Conservation (phyloP, 2,113 vertebrate genomes). For the Epinephelus lanceolatus region DNA sequence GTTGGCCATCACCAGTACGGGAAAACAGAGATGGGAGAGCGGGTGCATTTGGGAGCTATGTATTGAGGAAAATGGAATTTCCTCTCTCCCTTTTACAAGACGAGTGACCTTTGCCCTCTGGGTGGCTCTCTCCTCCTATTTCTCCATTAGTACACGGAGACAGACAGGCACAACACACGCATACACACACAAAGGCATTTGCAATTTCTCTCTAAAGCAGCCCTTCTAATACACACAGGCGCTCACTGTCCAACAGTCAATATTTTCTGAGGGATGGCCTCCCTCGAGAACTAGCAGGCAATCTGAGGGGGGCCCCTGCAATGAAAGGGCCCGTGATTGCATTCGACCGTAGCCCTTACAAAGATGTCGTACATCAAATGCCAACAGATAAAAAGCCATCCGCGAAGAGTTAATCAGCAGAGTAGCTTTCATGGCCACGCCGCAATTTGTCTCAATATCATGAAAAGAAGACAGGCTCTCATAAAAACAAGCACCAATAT, state of each 20-base stretch:
- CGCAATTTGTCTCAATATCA: constrained; percentile 85
- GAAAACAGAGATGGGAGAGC: constrained; percentile 36
- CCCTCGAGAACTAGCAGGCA: constrained; percentile 79
- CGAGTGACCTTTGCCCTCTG: constrained; percentile 72
- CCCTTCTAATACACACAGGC: constrained; percentile 54
- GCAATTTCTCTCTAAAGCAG: constrained; percentile 64
- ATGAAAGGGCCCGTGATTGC: constrained; percentile 86
- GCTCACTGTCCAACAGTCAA: constrained; percentile 82
- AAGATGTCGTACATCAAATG: constrained; percentile 87
- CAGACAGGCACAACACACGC: constrained; percentile 50
- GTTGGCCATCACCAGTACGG: constrained; percentile 14
- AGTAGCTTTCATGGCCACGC: constrained; percentile 80
- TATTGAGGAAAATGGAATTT: constrained; percentile 64
- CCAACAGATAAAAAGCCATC: constrained; percentile 85
- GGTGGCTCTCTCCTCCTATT: constrained; percentile 62
- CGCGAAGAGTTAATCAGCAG: constrained; percentile 85
- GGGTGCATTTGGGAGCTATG: constrained; percentile 38
- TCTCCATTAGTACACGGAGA: constrained; percentile 67
- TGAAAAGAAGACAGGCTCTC: constrained; percentile 71
- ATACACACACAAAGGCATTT: constrained; percentile 53
- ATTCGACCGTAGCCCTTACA: constrained; percentile 83
- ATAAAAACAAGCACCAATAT: constrained; percentile 67
- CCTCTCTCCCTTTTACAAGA: constrained; percentile 68
- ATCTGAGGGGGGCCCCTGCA: constrained; percentile 77
- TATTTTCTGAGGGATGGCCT: constrained; percentile 84